phyloP scores from a whole-genome alignment of 2,113 vertebrate genomes.

The Malurus alboscapulatus region DNA sequence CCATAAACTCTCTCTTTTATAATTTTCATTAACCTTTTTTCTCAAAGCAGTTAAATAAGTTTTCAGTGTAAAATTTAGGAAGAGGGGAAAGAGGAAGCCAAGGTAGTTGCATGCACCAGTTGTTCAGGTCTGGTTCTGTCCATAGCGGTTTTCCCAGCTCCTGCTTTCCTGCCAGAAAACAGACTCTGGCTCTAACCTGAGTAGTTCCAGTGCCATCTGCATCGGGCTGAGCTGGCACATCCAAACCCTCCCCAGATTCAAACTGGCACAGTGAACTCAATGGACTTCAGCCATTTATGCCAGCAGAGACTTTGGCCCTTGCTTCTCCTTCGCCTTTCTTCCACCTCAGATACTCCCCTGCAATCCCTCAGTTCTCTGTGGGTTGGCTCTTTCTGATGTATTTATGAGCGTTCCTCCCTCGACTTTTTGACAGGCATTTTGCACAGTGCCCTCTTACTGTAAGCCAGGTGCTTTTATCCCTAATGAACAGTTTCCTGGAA shows the following conservation, averaged over 20 bases:
- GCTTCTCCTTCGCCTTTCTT: not conserved
- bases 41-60: not conserved
- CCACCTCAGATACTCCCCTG: not conserved
- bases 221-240: not conserved
- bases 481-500: slow-evolving; percentile 77
- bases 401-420: slow-evolving; percentile 57
- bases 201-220: slow-evolving; percentile 6
- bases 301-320: not conserved
- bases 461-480: slow-evolving; percentile 75
- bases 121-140: not conserved
- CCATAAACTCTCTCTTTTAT: not conserved
- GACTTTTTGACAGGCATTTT: slow-evolving; percentile 47
- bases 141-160: not conserved
- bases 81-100: not conserved
- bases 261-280: not conserved
- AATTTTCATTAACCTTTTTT: not conserved
- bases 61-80: not conserved
- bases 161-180: not conserved
- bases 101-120: not conserved
- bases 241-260: not conserved
- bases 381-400: slow-evolving; percentile 43
- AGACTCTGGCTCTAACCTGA: not conserved
- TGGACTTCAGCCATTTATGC: not conserved
- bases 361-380: slow-evolving; percentile 24
- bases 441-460: slow-evolving; percentile 68